These are phyloP conservation scores for Tapirus indicus DNA, from an alignment of 2,797 vertebrate species.

Conservation along the genomic window DNA sequence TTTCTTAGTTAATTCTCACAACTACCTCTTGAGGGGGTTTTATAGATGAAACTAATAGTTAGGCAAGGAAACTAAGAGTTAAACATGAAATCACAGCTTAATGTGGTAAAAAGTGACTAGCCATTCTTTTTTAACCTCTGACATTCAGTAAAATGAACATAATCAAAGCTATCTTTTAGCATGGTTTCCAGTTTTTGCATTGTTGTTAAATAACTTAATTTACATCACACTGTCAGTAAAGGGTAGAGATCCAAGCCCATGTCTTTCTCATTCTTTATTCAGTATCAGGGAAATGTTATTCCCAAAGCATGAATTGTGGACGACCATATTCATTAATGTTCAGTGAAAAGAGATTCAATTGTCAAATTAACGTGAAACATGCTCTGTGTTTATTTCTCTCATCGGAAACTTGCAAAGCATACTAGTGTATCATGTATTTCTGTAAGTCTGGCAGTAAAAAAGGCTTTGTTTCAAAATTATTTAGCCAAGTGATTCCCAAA, in stretches of 20 bases:
- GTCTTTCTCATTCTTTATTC: background rate
- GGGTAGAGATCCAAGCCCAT: background rate
- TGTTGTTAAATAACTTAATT: background rate
- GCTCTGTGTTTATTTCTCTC: background rate
- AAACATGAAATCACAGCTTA: background rate
- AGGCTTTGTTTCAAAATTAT: background rate
- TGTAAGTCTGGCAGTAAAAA: background rate
- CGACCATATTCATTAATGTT: background rate
- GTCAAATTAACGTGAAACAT: background rate
- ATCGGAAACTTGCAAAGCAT: background rate
- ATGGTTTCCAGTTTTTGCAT: background rate
- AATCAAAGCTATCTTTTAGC: background rate
- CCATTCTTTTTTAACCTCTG: background rate
- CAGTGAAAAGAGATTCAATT: background rate
- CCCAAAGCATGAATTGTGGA: background rate
- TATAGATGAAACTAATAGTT: background rate
- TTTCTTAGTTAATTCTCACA: background rate
- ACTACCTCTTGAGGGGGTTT: background rate
- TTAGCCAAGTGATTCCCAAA: background rate
- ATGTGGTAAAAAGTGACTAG: background rate
- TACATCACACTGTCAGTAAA: background rate
- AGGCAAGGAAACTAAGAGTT: background rate
- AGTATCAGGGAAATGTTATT: background rate
- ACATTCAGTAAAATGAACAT: background rate
- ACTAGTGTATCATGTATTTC: rapidly evolving